These are phyloP conservation scores for Hippocampus comes DNA, from an alignment of 2,113 vertebrate species.

Conservation along the genomic window DNA sequence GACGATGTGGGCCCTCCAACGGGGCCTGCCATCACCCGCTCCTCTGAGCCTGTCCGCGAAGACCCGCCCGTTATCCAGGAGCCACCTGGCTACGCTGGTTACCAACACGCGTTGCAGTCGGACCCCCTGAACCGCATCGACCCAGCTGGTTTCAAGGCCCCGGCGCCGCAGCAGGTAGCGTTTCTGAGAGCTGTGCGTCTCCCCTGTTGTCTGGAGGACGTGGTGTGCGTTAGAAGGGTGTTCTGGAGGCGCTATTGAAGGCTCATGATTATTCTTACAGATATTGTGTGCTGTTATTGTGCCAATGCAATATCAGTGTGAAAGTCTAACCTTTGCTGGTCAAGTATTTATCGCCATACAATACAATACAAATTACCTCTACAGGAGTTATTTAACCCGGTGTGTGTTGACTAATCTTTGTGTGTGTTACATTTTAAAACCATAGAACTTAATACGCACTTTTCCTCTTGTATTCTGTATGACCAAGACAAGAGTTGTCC, in stretches of 20 bases:
- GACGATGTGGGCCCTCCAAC: constrained; percentile 89
- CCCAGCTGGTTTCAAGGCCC: constrained; percentile 88
- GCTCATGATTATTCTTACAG: constrained; percentile 37
- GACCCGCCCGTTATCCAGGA: constrained; percentile 89
- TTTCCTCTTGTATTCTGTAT: constrained; percentile 62
- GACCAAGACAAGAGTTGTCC: constrained; percentile 55
- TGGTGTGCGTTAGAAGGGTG: constrained; percentile 73
- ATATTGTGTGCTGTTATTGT: constrained; percentile 45
- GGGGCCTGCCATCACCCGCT: constrained; percentile 94
- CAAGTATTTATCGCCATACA: constrained; percentile 57
- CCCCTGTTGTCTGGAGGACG: constrained; percentile 77
- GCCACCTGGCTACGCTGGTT: constrained; percentile 77
- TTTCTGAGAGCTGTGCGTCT: constrained; percentile 72
- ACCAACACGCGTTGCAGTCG: constrained; percentile 76
- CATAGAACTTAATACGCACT: constrained; percentile 16
- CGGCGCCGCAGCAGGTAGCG: constrained; percentile 87
- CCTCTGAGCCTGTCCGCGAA: constrained; percentile 94
- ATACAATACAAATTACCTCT: constrained; percentile 9
- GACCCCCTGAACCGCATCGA: constrained; percentile 87
- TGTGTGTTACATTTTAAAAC: constrained; percentile 46
- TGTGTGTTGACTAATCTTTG: constrained; percentile 50
- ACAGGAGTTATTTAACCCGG: constrained; percentile 38
- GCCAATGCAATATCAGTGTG: constrained; percentile 38
- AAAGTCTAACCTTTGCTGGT: constrained; percentile 51
- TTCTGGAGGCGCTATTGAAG: constrained; percentile 73